Percentiles rank a stretch among this genome's conserved stretches.
phyloP scores from a whole-genome alignment of 2,888 invertebrate genomes.

The Perizoma flavofasciatum region DNA sequence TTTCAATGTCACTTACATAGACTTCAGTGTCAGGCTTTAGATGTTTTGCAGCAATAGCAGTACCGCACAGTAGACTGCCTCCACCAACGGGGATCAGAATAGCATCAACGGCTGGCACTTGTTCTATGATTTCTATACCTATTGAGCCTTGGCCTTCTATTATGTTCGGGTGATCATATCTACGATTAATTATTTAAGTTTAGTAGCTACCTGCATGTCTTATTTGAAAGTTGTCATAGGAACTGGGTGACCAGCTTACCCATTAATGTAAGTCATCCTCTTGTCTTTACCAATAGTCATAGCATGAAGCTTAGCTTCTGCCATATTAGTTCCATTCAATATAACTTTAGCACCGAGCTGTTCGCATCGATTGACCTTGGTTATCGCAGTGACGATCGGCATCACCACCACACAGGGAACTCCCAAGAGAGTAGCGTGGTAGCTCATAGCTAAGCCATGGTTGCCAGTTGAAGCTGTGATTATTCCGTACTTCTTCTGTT shows the following conservation, averaged over 20 bases:
- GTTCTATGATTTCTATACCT: slow-evolving; percentile 96
- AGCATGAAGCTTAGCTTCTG: slow-evolving; percentile 90
- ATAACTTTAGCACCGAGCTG: slow-evolving; percentile 92
- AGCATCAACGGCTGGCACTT: slow-evolving; percentile 93
- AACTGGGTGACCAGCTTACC: slow-evolving; percentile 76
- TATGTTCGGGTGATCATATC: slow-evolving; percentile 96
- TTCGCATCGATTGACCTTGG: slow-evolving; percentile 94
- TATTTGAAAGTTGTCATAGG: too few species aligned
- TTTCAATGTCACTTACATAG: slow-evolving; percentile 86
- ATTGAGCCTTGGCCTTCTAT: slow-evolving; percentile 97
- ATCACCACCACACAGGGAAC: slow-evolving; percentile 93
- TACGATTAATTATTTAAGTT: slow-evolving; percentile 52
- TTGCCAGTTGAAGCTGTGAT: slow-evolving; percentile 96
- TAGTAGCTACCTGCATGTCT: neutral
- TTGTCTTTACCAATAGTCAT: slow-evolving; percentile 88
- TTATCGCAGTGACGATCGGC: slow-evolving; percentile 94
- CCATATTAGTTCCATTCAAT: slow-evolving; percentile 89
- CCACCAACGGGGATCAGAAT: slow-evolving; percentile 96
- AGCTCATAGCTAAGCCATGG: slow-evolving; percentile 91
- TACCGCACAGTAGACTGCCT: slow-evolving; percentile 94
- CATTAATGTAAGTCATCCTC: slow-evolving; percentile 92
- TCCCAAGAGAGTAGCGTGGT: slow-evolving; percentile 88
- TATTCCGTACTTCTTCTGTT: slow-evolving; percentile 90
- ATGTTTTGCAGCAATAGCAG: slow-evolving; percentile 93
- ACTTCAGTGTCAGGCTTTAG: slow-evolving; percentile 92